Conservation (phyloP, 2,888 invertebrate genomes). For the Scaptomyza reducta region DNA sequence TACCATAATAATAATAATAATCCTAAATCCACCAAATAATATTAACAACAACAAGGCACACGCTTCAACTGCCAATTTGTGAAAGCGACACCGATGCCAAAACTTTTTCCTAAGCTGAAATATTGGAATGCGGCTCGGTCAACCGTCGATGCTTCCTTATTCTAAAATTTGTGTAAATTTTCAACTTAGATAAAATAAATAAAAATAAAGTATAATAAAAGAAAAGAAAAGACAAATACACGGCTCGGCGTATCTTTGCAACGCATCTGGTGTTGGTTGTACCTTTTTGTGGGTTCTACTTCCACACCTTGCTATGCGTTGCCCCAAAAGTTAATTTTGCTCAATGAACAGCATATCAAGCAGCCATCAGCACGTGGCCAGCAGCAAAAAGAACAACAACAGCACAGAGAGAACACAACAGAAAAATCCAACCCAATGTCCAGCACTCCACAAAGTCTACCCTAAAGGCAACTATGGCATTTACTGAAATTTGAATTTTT, state of each 20-base stretch:
- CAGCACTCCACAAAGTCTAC: background rate
- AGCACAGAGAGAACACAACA: background rate
- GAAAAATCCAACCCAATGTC: slow-evolving; percentile 5
- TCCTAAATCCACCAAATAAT: slow-evolving; percentile 22
- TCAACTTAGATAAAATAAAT: slow-evolving; percentile 53
- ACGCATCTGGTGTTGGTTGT: slow-evolving; percentile 37
- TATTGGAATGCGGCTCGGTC: slow-evolving; percentile 60
- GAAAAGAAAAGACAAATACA: slow-evolving; percentile 33
- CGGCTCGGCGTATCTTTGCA: slow-evolving; percentile 44
- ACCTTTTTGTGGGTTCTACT: slow-evolving; percentile 7
- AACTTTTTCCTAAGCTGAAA: slow-evolving; percentile 43
- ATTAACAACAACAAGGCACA: slow-evolving; percentile 35
- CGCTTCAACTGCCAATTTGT: slow-evolving; percentile 65
- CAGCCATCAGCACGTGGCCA: slow-evolving; percentile 66
- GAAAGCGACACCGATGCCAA: slow-evolving; percentile 23
- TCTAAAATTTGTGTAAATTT: slow-evolving; percentile 69
- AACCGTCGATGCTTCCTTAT: slow-evolving; percentile 32
- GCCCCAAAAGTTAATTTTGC: slow-evolving; percentile 71
- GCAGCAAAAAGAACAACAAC: slow-evolving; percentile 13
- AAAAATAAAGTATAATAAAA: slow-evolving; percentile 29
- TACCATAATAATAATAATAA: slow-evolving; percentile 59
- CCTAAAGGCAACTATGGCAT: slow-evolving; percentile 9
- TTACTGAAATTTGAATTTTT: slow-evolving; percentile 61
- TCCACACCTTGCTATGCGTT: slow-evolving; percentile 16
- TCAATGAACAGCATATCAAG: slow-evolving; percentile 75